Percentiles rank a stretch among this genome's conserved stretches.
Evolutionary conservation across 2,888 invertebrate genomes (phyloP).

Genomic region (Leptinotarsa tumamoca): DNA sequence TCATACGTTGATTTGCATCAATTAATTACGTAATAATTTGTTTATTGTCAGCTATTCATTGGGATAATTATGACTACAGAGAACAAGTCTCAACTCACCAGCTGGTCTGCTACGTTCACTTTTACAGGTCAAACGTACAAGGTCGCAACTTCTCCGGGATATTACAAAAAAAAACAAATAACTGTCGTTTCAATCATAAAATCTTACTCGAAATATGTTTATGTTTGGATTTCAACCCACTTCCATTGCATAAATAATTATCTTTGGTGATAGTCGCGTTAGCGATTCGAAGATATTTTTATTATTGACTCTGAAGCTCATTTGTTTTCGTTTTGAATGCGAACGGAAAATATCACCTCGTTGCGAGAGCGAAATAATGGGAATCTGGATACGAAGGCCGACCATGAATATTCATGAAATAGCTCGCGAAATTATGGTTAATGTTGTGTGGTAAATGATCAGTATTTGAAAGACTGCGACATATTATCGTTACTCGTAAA

Average conservation of each 20-base stretch:
- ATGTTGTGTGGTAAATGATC: not conserved
- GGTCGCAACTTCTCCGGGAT: not conserved
- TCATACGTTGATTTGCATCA: not conserved
- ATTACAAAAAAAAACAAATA: not conserved
- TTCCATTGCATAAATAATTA: slow-evolving; percentile 2
- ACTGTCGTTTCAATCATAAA: not conserved
- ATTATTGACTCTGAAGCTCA: not conserved
- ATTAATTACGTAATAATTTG: not conserved
- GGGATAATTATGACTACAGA: not conserved
- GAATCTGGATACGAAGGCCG: not conserved
- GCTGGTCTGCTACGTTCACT: slow-evolving; percentile 1
- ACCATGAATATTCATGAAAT: slow-evolving; percentile 14
- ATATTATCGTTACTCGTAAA: too few species aligned
- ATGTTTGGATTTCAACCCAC: not conserved
- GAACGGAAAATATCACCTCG: not conserved
- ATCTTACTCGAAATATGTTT: slow-evolving; percentile 8
- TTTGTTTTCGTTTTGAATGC: slow-evolving; percentile 14
- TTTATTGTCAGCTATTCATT: slow-evolving; percentile 5
- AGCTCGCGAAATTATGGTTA: not conserved
- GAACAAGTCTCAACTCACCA: not conserved
- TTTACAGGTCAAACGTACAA: slow-evolving; percentile 13
- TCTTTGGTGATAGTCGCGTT: slow-evolving; percentile 6
- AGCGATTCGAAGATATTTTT: not conserved
- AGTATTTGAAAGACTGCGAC: too few species aligned
- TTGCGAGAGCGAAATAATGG: not conserved